phyloP scores from a whole-genome alignment of 2,113 vertebrate species.

The Gasterosteus aculeatus region DNA sequence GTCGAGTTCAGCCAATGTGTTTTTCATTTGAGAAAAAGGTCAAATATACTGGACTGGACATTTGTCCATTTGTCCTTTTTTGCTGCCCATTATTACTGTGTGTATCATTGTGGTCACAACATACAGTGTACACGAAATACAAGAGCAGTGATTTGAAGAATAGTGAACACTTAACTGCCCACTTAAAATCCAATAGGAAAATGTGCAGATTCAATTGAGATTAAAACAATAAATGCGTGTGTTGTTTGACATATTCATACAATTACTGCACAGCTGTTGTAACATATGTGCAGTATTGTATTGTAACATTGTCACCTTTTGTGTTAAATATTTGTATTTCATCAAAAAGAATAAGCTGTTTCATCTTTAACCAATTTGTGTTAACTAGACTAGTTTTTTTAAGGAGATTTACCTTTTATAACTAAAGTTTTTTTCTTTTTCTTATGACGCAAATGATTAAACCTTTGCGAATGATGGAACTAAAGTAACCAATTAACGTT shows the following conservation, averaged over 20 bases:
- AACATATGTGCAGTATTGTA: background rate
- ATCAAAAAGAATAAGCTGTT: background rate
- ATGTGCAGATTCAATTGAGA: background rate
- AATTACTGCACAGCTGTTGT: background rate
- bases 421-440: background rate
- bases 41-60: conserved; percentile 29
- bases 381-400: background rate
- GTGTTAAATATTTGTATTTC: background rate
- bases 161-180: background rate
- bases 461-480: background rate
- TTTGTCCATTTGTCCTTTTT: background rate
- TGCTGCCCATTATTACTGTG: background rate
- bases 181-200: background rate
- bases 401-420: background rate
- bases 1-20: conserved; percentile 61
- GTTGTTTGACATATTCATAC: background rate
- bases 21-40: conserved; percentile 59
- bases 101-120: conserved; percentile 3
- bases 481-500: background rate
- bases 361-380: conserved; percentile 3
- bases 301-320: background rate
- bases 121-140: background rate
- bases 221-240: background rate
- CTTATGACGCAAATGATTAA: background rate
- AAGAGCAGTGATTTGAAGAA: background rate